Evolutionary conservation across 2,888 invertebrate species (phyloP), one percentile per base, ranked within the genome.

Genomic region (Ceratothoa steindachneri): DNA sequence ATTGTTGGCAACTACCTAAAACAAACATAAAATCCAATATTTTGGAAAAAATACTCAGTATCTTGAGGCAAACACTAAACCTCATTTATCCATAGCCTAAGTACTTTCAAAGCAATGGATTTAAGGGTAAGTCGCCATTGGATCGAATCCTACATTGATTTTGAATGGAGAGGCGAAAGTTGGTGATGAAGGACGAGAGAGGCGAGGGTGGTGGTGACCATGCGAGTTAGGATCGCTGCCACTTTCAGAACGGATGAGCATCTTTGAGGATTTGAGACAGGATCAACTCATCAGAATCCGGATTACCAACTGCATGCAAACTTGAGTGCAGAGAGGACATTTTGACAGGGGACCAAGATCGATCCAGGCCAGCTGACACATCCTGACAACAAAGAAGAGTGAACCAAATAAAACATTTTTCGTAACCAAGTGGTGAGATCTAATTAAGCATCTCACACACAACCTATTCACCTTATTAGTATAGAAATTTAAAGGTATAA

Each of bases 291-390:
- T 60, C 60, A n/a, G 60, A 60, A 24, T 60, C 60, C 1, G 60
- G 60, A 24, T 60, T 60, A n/a, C 60, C 60, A 24, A 60, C 60
- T n/a, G 60, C 60, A 22, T 60, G 71, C 9, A 77, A 65, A 73
- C 77, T 72, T 7, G 73, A 73, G 51, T 77, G 77, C n/a, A 77
- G 73, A 22, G 71, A 73, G 3, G 73, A 69, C n/a, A 77, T 31
- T 31, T 69, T 74, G n/a, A 71, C 53, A n/a, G 77, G 77, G 9
- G 73, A 60, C 77, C 77, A 77, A 28, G 73, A 71, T 53, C 73
- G 66, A 19, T 73, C 69, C 41, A 77, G 64, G 1, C 77, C 73
- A n/a, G 73, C 73, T 24, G 77, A 77, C 2, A 77, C 77, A 69
- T 77, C 77, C 77, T 77, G 67, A 24, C 67, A 60, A n/a, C n/a